These are phyloP conservation scores for Tauraco erythrolophus DNA, from an alignment of 2,113 vertebrate genomes.

Conservation along the genomic window DNA sequence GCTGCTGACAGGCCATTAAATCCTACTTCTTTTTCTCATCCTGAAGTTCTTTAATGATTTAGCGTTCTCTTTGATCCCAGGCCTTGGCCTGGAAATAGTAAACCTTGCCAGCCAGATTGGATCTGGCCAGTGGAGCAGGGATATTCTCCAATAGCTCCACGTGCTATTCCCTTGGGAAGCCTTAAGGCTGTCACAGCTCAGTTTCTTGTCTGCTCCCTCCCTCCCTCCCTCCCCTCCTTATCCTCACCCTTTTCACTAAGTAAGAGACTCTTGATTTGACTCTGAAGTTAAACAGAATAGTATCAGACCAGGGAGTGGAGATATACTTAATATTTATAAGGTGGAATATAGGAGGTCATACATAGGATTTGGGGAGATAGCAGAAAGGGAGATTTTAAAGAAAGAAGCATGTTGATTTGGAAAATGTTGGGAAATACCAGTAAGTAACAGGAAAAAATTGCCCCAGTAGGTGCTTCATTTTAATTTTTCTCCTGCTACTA, in stretches of 20 bases:
- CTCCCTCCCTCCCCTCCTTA: neutral
- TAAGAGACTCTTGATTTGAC: neutral
- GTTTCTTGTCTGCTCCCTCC: neutral
- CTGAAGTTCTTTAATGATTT: neutral
- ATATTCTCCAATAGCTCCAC: neutral
- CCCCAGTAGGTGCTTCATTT: neutral
- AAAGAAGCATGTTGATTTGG: neutral
- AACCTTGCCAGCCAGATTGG: neutral
- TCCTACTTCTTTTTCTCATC: neutral
- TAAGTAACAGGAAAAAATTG: neutral
- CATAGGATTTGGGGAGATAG: neutral
- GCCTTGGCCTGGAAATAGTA: neutral
- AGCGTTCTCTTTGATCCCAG: neutral
- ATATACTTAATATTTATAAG: neutral
- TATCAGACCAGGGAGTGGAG: neutral
- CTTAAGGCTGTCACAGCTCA: neutral
- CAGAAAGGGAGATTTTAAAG: neutral
- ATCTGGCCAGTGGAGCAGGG: neutral
- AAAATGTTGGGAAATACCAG: neutral
- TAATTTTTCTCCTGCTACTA: neutral
- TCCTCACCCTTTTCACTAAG: neutral
- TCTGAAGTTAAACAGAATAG: neutral
- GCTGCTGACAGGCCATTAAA: slow-evolving; percentile 7
- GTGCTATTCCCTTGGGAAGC: neutral
- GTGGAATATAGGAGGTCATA: neutral